Conservation (phyloP, 2,113 vertebrate species). For the Ranitomeya imitator region DNA sequence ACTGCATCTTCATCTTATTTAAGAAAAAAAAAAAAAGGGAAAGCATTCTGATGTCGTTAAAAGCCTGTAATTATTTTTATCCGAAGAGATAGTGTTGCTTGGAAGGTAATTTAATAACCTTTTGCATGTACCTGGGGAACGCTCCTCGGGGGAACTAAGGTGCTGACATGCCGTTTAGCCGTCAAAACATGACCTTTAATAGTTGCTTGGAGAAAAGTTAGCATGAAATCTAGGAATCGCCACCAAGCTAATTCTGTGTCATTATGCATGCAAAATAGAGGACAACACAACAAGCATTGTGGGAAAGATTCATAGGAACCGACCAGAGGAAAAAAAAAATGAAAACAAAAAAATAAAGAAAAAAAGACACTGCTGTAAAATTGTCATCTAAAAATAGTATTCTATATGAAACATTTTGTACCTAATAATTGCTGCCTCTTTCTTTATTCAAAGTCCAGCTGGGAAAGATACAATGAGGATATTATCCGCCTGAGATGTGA, state of each 20-base stretch:
- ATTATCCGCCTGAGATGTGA: constrained; percentile 30
- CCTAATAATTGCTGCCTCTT: constrained; percentile 62
- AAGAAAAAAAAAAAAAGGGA: constrained; percentile 75
- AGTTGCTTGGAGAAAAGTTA: constrained; percentile 98
- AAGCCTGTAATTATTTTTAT: constrained; percentile 99
- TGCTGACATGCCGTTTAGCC: constrained; percentile 99
- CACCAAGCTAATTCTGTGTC: constrained; percentile 94
- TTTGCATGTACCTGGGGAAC: constrained; percentile 99
- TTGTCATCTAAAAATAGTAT: constrained; percentile 27
- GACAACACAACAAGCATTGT: constrained; percentile 77
- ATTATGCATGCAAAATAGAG: constrained; percentile 93
- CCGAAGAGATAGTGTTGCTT: constrained; percentile 89
- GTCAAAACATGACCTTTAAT: constrained; percentile 99
- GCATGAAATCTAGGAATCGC: constrained; percentile 86
- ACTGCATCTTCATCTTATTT: constrained; percentile 94
- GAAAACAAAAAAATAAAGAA: not conserved
- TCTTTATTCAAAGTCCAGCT: constrained; percentile 59
- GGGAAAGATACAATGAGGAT: constrained; percentile 33
- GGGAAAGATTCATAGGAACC: constrained; percentile 81
- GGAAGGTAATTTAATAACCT: constrained; percentile 99
- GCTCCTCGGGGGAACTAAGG: constrained; percentile 97
- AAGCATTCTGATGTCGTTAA: constrained; percentile 93
- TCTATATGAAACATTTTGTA: constrained; percentile 64
- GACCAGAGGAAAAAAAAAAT: constrained; percentile 70
- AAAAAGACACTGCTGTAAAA: not conserved